phyloP scores from a whole-genome alignment of 2,113 vertebrate genomes.

The Glaucomys volans region DNA sequence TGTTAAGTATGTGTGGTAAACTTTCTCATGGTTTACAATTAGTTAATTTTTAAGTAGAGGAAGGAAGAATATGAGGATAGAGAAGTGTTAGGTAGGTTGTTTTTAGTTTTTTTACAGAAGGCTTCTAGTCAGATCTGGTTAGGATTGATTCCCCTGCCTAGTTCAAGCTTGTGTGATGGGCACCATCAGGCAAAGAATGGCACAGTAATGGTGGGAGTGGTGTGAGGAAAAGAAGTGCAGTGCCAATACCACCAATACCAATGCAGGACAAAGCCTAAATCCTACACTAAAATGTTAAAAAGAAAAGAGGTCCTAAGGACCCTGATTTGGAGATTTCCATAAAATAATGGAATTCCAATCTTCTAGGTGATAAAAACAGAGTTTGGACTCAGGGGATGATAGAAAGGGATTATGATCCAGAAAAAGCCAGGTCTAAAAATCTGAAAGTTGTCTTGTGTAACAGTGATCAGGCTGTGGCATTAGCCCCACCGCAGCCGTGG shows the following conservation, averaged over 20 bases:
- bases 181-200: accelerated
- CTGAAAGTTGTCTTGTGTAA: neutral
- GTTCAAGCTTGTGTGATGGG: neutral
- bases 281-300: neutral
- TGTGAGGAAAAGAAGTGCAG: neutral
- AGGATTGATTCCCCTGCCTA: neutral
- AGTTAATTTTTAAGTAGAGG: neutral
- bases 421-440: neutral
- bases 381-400: neutral
- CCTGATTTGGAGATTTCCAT: neutral
- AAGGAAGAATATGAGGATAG: neutral
- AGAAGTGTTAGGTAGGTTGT: neutral
- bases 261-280: neutral
- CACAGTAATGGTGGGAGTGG: too few relatives aligned
- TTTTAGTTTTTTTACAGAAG: neutral
- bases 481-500: neutral
- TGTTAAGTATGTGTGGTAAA: neutral
- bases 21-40: neutral
- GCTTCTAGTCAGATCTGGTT: neutral
- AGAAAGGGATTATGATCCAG: neutral
- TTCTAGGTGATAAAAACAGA: neutral
- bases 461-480: neutral
- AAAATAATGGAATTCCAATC: neutral
- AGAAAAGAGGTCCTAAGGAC: neutral
- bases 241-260: neutral